Conservation (phyloP, 2,113 vertebrate species). For the Tretioscincus oriximinensis region DNA sequence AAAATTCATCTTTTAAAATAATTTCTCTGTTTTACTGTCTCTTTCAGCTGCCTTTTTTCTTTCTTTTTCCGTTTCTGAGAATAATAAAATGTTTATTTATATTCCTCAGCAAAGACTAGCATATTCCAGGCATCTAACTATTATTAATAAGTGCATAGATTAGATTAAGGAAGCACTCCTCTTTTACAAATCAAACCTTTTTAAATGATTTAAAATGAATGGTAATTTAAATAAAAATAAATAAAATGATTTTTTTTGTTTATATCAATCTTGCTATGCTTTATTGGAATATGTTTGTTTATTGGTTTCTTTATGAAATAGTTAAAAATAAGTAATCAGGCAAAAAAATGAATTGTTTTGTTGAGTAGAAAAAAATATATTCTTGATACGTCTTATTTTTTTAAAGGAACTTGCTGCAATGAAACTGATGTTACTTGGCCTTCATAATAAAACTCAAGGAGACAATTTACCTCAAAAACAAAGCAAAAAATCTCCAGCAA, state of each 20-base stretch:
- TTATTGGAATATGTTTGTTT: slow-evolving; percentile 21
- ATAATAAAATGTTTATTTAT: not conserved
- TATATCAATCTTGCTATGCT: slow-evolving; percentile 23
- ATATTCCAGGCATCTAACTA: not conserved
- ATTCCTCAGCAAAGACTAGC: slow-evolving; percentile 11
- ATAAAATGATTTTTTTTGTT: slow-evolving; percentile 28
- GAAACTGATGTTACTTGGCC: slow-evolving; percentile 88
- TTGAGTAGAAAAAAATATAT: slow-evolving; percentile 9
- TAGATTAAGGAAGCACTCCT: slow-evolving; percentile 20
- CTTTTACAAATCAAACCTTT: slow-evolving; percentile 33
- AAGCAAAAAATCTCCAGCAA: slow-evolving; percentile 48
- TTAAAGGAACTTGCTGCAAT: slow-evolving; percentile 89
- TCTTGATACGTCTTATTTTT: slow-evolving; percentile 53
- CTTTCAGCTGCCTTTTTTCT: not conserved
- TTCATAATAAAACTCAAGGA: slow-evolving; percentile 70
- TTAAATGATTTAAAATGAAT: slow-evolving; percentile 16
- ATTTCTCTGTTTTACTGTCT: not conserved
- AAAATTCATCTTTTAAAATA: not conserved
- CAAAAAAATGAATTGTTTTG: not conserved
- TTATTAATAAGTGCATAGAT: slow-evolving; percentile 28
- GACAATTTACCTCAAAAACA: slow-evolving; percentile 60
- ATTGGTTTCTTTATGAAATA: slow-evolving; percentile 19
- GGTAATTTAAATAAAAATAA: slow-evolving; percentile 23
- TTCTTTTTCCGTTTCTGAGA: not conserved
- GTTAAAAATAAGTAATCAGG: slow-evolving; percentile 30